Base-by-base conservation (phyloP, 2,113 vertebrate genomes). In the Castor canadensis region DNA sequence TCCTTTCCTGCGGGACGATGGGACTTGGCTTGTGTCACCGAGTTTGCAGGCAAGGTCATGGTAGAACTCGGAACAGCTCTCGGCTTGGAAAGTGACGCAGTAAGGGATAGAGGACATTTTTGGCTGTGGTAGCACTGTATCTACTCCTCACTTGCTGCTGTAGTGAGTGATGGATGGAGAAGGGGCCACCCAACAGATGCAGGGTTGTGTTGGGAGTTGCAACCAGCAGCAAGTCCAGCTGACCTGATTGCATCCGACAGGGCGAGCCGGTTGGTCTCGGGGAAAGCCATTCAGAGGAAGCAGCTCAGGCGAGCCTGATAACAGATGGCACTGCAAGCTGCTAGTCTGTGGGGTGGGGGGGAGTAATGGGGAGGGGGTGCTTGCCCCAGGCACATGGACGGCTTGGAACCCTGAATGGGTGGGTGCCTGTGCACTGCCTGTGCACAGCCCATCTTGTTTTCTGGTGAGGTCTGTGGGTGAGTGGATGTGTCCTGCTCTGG, bases 261-360 rank as follows among this genome's bases (percentile, higher is more conserved):
- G 87, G 98, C 96, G 95, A 98, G 97, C 94, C 97, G 97, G 97
- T 98, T 94, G 98, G 98, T 98, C 98, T 98, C 97, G 94, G 91
- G 98, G 97, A 98, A 95, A 98, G 95, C 98, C 97, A 97, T 97
- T 98, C 96, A 98, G 97, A 97, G 97, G 98, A 98, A 98, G 94
- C 98, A 96, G 96, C 98, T 98, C 92, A 95, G 98, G 97, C 96
- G 90, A 80, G 32, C 38, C 56, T 38, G 91, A 92, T 97, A 98
- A 98, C 98, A 99, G 98, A 98, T 98, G 98, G 98, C 95, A 97
- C 92, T 93, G 81, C 97, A 97, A 98, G 98, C 98, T 98, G 98
- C 98, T 98, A 98, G 98, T 54, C 60, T 76, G 32, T 32, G 35
- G 47, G 6, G 1, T 93, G 95, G 79, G 62, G 79, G 79, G n/a